Conservation (phyloP, 2,113 vertebrate species). For the Peromyscus maniculatus region DNA sequence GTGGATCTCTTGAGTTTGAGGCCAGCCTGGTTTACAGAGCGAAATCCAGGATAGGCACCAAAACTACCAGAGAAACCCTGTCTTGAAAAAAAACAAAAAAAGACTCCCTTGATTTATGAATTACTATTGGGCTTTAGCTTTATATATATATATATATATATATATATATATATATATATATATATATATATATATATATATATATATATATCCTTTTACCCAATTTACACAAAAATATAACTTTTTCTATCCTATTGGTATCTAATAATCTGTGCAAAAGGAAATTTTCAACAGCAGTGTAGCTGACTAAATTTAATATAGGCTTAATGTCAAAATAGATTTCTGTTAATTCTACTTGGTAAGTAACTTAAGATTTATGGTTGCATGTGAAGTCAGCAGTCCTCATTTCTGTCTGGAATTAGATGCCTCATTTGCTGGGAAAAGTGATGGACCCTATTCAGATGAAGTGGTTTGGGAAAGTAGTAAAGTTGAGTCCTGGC, state of each 20-base stretch:
- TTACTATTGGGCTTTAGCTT: constrained; percentile 43
- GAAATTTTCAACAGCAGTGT: not conserved
- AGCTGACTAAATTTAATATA: not conserved
- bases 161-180: not conserved
- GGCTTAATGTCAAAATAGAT: not conserved
- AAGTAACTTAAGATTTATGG: not conserved
- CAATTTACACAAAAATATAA: not conserved
- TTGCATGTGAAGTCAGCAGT: not conserved
- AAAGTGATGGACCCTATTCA: not conserved
- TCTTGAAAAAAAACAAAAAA: not conserved
- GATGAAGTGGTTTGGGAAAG: not conserved
- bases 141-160: not conserved
- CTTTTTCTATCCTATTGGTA: not conserved
- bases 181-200: not conserved
- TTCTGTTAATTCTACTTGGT: not conserved
- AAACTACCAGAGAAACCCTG: too few relatives aligned
- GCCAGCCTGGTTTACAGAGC: too few relatives aligned
- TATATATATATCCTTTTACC: not conserved
- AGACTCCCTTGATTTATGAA: not conserved
- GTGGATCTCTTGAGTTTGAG: too few relatives aligned
- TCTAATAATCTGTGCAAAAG: not conserved
- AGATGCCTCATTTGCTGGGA: not conserved
- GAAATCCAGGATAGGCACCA: too few relatives aligned
- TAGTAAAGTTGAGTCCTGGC: not conserved
- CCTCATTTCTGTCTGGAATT: not conserved